These are phyloP conservation scores for Luehdorfia chinensis DNA, from an alignment of 1,140 invertebrate genomes.

Conservation along the genomic window DNA sequence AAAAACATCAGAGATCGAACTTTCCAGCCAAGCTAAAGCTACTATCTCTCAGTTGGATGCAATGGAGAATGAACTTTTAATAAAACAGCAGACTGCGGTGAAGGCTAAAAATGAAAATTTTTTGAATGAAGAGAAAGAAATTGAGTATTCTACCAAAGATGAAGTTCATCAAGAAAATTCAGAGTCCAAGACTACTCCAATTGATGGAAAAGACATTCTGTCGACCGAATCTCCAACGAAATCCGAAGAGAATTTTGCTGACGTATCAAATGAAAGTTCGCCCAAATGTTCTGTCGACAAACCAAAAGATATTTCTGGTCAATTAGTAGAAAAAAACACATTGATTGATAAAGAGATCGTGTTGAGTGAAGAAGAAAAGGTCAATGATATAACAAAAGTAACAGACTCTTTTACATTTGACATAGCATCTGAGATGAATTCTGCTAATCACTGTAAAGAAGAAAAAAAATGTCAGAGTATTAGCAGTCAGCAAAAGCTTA, in stretches of 20 bases:
- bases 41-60: constrained; percentile 58
- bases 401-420: neutral
- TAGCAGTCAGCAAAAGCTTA: no score
- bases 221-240: constrained; percentile 49
- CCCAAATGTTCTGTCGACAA: constrained; percentile 43
- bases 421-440: no score
- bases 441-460: no score
- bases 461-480: no score
- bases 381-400: neutral
- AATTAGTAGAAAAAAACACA: constrained; percentile 13
- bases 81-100: constrained; percentile 46
- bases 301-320: constrained; percentile 16
- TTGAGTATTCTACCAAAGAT: constrained; percentile 25
- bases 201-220: constrained; percentile 31
- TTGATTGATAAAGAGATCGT: constrained; percentile 8
- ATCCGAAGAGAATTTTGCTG: constrained; percentile 65
- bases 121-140: constrained; percentile 47
- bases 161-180: neutral
- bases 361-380: constrained; percentile 4
- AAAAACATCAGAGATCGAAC: constrained; percentile 25
- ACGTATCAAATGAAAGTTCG: constrained; percentile 59
- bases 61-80: constrained; percentile 67
- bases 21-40: constrained; percentile 44
- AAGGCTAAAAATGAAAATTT: constrained; percentile 60
- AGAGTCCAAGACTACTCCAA: constrained; percentile 13